Conservation (phyloP, 1,140 invertebrate genomes). For the Aphelinus atriplicis region DNA sequence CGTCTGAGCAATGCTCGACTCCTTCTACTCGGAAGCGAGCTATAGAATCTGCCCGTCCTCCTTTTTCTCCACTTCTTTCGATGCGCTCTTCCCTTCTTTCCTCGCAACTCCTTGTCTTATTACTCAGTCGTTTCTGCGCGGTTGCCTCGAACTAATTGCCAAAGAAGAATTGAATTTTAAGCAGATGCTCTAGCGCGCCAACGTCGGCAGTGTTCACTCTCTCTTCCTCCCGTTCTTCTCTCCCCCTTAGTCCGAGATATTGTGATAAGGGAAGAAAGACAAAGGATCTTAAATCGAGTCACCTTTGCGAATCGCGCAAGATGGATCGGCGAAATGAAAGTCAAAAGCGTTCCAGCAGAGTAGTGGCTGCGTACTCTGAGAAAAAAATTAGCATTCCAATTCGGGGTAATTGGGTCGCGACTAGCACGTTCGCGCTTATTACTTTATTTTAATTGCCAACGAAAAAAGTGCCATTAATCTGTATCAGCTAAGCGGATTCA, state of each 20-base stretch:
- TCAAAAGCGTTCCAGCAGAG: background rate
- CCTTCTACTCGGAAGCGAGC: background rate
- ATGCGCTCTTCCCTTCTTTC: too few relatives aligned
- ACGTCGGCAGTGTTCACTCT: background rate
- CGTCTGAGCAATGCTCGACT: slow-evolving; percentile 9
- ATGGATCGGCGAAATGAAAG: background rate
- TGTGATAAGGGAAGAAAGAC: background rate
- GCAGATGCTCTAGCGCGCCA: background rate
- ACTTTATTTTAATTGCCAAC: too few relatives aligned
- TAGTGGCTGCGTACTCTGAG: too few relatives aligned
- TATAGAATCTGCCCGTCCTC: background rate
- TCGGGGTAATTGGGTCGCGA: slow-evolving; percentile 9
- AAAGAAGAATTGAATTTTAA: slow-evolving; percentile 30
- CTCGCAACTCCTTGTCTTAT: background rate
- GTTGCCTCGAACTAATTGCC: slow-evolving; percentile 27
- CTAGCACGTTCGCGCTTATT: too few relatives aligned
- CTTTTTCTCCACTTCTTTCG: slow-evolving; percentile 16
- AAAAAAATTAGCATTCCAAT: slow-evolving; percentile 16
- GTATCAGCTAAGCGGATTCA: too few relatives aligned
- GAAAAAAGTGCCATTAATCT: too few relatives aligned
- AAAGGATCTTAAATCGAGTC: slow-evolving; percentile 2
- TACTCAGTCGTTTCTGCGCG: slow-evolving; percentile 27
- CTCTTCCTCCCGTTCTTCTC: background rate
- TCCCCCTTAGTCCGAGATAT: background rate
- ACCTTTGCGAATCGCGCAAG: background rate